A percentile compares a stretch with the other conserved stretches of the same genome.
phyloP scores from a whole-genome alignment of 2,888 invertebrate genomes.

The Ormyrus labotus region DNA sequence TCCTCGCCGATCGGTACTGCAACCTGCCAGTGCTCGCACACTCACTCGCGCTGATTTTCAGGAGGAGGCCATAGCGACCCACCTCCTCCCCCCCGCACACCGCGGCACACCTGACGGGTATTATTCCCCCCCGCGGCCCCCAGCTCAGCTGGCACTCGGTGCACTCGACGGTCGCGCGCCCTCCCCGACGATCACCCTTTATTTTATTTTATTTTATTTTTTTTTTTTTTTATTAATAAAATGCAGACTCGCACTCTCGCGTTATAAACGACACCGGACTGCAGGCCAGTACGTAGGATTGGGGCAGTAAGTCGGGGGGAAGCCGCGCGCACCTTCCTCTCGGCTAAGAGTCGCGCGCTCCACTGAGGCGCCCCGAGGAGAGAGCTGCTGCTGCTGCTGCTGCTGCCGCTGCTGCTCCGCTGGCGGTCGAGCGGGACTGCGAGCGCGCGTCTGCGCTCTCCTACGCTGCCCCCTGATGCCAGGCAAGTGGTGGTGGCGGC shows the following conservation, averaged over 20 bases:
- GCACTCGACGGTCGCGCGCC: neutral
- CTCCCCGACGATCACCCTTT: too few species aligned
- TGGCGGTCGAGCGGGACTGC: too few species aligned
- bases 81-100: neutral
- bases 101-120: too few species aligned
- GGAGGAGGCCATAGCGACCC: neutral
- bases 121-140: neutral
- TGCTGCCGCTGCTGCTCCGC: too few species aligned
- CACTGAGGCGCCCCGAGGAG: conserved; percentile 58
- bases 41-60: neutral
- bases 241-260: too few species aligned
- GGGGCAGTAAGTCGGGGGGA: too few species aligned
- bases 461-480: conserved; percentile 34
- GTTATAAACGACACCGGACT: too few species aligned
- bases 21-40: neutral
- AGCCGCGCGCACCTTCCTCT: conserved; percentile 48
- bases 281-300: too few species aligned
- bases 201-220: too few species aligned
- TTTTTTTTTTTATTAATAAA: too few species aligned
- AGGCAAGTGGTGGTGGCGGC: neutral
- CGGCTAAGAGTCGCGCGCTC: conserved; percentile 69
- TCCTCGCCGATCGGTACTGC: neutral
- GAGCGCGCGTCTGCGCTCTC: too few species aligned
- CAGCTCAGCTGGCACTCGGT: neutral
- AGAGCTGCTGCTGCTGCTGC: too few species aligned